A percentile compares a stretch with the other conserved stretches of the same genome.
phyloP scores from a whole-genome alignment of 2,888 invertebrate species.

The Cordilura impudica region DNA sequence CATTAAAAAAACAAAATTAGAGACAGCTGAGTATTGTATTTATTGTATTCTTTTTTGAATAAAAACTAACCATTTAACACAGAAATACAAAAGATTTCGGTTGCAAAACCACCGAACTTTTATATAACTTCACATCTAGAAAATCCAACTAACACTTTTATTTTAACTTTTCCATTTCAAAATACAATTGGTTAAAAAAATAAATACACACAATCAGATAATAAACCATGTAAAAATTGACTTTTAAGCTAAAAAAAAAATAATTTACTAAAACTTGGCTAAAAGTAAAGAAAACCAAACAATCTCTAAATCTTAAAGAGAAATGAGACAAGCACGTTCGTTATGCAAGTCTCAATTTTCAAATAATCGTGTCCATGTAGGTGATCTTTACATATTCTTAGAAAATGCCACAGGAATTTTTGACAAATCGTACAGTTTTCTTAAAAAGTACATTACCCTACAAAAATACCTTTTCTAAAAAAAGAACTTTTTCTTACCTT shows the following conservation, averaged over 20 bases:
- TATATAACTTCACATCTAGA: background rate
- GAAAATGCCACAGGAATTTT: too few relatives aligned
- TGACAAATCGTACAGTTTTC: too few relatives aligned
- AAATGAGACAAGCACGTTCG: background rate
- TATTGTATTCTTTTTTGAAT: background rate
- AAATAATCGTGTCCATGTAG: too few relatives aligned
- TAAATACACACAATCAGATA: background rate
- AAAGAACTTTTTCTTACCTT: too few relatives aligned
- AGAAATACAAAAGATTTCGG: background rate
- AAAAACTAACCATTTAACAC: background rate
- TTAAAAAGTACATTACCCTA: too few relatives aligned
- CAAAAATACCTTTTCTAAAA: too few relatives aligned
- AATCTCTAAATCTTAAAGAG: background rate
- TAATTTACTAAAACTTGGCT: too few relatives aligned
- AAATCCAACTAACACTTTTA: background rate
- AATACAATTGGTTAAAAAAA: too few relatives aligned
- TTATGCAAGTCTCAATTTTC: too few relatives aligned
- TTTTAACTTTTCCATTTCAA: background rate
- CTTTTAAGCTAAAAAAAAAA: slow-evolving; percentile 3
- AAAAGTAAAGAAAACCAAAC: background rate
- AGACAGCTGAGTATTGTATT: too few relatives aligned
- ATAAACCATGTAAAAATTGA: slow-evolving; percentile 3
- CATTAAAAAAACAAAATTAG: slow-evolving; percentile 23
- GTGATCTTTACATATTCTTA: too few relatives aligned
- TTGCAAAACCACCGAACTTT: background rate